Percentiles rank a stretch among this genome's conserved stretches.
These are phyloP conservation scores for Pogonognathellus flavescens DNA, from an alignment of 1,140 invertebrate genomes.

Conservation along the genomic window DNA sequence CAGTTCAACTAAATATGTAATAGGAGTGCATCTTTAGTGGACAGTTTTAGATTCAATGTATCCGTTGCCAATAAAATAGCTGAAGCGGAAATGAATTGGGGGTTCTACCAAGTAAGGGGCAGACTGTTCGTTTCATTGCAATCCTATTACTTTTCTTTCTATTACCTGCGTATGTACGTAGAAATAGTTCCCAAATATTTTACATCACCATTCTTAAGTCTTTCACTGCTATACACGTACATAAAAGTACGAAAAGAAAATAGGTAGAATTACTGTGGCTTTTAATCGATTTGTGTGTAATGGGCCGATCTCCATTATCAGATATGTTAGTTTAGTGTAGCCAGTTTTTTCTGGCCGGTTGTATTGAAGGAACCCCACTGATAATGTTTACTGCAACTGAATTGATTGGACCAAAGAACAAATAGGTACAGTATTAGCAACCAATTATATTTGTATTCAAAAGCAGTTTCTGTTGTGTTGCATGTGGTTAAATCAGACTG, in stretches of 20 bases:
- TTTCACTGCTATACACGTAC: not conserved
- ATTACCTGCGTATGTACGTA: too few relatives aligned
- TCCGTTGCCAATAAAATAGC: constrained; percentile 54
- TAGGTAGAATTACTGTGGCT: not conserved
- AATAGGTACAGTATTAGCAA: too few relatives aligned
- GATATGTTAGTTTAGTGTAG: constrained; percentile 3
- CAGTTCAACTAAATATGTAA: too few relatives aligned
- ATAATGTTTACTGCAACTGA: constrained; percentile 44
- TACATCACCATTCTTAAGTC: not conserved
- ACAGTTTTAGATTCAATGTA: constrained; percentile 22
- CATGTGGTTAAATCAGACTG: too few relatives aligned
- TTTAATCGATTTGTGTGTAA: not conserved
- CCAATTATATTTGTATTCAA: too few relatives aligned
- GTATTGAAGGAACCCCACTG: constrained; percentile 15
- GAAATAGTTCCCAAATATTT: not conserved
- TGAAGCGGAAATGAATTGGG: constrained; percentile 57
- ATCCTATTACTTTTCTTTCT: too few relatives aligned
- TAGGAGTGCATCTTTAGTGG: too few relatives aligned
- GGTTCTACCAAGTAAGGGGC: constrained; percentile 12
- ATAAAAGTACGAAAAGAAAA: not conserved
- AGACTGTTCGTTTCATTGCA: constrained; percentile 24
- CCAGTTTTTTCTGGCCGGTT: not conserved
- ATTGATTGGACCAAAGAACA: too few relatives aligned
- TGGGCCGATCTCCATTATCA: not conserved
- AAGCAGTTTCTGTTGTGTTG: too few relatives aligned